Evolutionary conservation across 2,797 vertebrate genomes (phyloP).

Genomic region (Melopsittacus undulatus): DNA sequence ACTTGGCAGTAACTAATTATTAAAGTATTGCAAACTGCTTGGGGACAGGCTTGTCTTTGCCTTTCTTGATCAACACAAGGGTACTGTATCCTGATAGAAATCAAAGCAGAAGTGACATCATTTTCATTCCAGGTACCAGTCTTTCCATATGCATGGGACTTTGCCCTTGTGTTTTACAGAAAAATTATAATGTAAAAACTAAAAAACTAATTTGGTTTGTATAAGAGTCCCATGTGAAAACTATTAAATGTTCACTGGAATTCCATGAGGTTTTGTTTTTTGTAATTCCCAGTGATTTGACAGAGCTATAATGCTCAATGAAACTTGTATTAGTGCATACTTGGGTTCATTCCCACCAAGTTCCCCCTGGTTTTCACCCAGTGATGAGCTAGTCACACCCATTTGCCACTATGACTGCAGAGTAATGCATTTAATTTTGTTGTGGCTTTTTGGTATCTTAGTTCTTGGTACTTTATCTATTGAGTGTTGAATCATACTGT

Average conservation of each 20-base stretch:
- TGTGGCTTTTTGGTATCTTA: neutral
- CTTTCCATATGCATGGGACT: neutral
- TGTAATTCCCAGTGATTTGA: neutral
- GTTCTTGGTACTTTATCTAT: neutral
- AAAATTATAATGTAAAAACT: neutral
- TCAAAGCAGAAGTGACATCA: neutral
- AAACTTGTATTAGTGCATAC: neutral
- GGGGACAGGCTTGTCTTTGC: neutral
- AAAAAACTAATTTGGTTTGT: neutral
- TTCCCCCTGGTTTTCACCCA: neutral
- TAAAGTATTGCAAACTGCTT: neutral
- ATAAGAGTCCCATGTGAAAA: neutral
- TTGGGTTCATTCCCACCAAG: neutral
- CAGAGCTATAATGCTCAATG: neutral
- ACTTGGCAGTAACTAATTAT: neutral
- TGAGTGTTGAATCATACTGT: neutral
- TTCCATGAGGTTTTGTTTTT: neutral
- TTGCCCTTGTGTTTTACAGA: neutral
- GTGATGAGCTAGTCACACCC: fast-evolving
- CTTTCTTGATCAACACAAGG: neutral
- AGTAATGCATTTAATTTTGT: neutral
- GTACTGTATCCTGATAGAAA: neutral
- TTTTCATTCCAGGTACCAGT: neutral
- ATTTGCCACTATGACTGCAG: neutral
- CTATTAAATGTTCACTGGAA: neutral